Evolutionary conservation across 2,888 invertebrate species (phyloP), one percentile per base, ranked within the genome.

Genomic region (Gymnoscelis rufifasciata): DNA sequence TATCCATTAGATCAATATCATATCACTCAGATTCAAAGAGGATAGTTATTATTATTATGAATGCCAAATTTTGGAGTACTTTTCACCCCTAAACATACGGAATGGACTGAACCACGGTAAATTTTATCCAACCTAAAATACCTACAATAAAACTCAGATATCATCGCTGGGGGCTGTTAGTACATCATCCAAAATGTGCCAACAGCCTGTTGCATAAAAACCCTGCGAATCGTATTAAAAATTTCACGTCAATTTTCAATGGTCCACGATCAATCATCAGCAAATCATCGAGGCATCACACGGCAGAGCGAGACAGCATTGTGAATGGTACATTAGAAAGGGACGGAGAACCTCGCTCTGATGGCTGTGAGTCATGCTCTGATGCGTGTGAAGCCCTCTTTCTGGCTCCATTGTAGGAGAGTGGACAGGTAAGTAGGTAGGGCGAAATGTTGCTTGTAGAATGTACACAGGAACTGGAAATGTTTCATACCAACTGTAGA

Each of bases 341-440:
- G 62, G 80, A 82, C 41, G 51, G 15, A 63, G 48, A 39, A 30
- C 23, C 50, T 57, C 59, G 63, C 74, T 72, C 68, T 70, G 72
- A 64, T 66, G 73, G 57, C 66, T 71, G 71, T 83, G 83, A 83
- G 75, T 84, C 83, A 83, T 76, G 79, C 70, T 64, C 58, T 66
- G 71, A 60, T 73, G 76, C 70, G 56, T 57, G 68, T 68, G 69
- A 69, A 71, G 70, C 64, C 71, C 48, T 31, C 44, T 41, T 49
- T 48, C 39, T 43, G 27, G 31, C 30, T 19, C 29, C 28, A 14
- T 35, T 51, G 43, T 36, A 14, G 42, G 38, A 23, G 24, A 26
- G 28, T 31, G 28, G 30, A 38, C 40, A 41, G 37, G 44, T 38
- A 43, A 37, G 37, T 26, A 33, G 13, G 28, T 14, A 14, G 31